Base-by-base conservation (phyloP, 2,113 vertebrate species). In the Petrocephalus zakoni region DNA sequence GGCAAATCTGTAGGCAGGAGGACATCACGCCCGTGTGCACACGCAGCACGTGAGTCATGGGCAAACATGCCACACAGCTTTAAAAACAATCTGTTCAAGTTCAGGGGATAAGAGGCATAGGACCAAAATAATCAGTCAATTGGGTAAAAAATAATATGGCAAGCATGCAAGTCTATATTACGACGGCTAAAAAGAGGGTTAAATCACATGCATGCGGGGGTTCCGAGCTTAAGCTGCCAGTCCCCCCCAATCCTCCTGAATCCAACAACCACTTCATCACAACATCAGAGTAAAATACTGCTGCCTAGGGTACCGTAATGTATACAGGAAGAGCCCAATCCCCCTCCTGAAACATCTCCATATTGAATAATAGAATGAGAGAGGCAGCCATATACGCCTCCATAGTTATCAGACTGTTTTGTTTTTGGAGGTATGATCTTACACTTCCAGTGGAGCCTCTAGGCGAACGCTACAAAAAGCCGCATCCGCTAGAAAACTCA, bases 1-100 rank as follows among this genome's bases (percentile, higher is more conserved):
- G 96, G 94, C 90, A 96, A 91, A 56, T 96, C 98, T 99, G 92
- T 55, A 90, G 82, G 37, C 68, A 89, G 84, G 92, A 4, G 83
- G 89, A 58, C 22, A 29, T 22, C 11, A 68, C 3, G 11, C n/a
- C n/a, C n/a, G 61, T 64, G 61, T 11, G 61, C n/a, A 88, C 72
- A 68, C 1, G n/a, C 61, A 29, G 29, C 61, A 82, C n/a, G 6
- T 2, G 6, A 64, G 64, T 5, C 64, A 64, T 10, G 9, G 37
- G 37, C 21, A 46, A 21, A 46, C 22, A 17, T 9, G 2, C 34
- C 46, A 37, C 55, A 58, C 85, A 37, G 29, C 22, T 34, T 53
- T 34, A 37, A 29, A 85, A n/a, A 49, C 49, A 22, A 83, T 78
- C 72, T 78, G 72, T 78, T 78, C 29, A 78, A 19, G 72, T 78